phyloP scores from a whole-genome alignment of 2,113 vertebrate species.

The Telmatochromis brachygnathus region DNA sequence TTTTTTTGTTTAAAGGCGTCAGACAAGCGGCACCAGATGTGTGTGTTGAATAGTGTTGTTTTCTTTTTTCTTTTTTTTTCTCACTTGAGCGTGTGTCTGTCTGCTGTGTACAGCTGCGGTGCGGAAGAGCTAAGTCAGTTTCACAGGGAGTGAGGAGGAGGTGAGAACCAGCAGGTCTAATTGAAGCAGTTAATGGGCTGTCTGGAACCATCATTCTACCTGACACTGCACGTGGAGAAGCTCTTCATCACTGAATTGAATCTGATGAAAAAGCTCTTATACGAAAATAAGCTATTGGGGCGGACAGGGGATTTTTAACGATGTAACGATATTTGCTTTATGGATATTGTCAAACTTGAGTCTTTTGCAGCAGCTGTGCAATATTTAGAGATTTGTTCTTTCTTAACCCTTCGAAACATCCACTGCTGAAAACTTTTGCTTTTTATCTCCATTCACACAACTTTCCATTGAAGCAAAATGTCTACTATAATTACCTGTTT shows the following conservation, averaged over 20 bases:
- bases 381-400: background rate
- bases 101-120: conserved; percentile 19
- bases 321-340: background rate
- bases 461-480: background rate
- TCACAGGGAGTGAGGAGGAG: conserved; percentile 34
- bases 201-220: conserved; percentile 30
- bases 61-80: conserved; percentile 25
- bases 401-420: background rate
- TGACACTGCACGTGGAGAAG: background rate
- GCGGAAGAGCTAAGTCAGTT: conserved; percentile 35
- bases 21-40: conserved; percentile 56
- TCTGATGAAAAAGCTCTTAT: background rate
- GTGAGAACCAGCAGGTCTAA: conserved; percentile 57
- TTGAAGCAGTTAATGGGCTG: conserved; percentile 46
- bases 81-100: conserved; percentile 37
- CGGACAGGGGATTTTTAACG: background rate
- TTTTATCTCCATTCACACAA: background rate
- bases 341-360: background rate
- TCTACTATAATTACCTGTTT: background rate
- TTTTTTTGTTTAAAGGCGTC: background rate
- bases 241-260: conserved; percentile 1
- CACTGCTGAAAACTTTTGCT: background rate
- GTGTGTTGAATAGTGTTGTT: conserved; percentile 30
- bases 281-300: background rate
- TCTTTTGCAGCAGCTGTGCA: background rate